Evolutionary conservation across 30 jellyfish, hydroid and myxozoan genomes (phyloP).

Genomic region (Chrysaora quinquecirrha): DNA sequence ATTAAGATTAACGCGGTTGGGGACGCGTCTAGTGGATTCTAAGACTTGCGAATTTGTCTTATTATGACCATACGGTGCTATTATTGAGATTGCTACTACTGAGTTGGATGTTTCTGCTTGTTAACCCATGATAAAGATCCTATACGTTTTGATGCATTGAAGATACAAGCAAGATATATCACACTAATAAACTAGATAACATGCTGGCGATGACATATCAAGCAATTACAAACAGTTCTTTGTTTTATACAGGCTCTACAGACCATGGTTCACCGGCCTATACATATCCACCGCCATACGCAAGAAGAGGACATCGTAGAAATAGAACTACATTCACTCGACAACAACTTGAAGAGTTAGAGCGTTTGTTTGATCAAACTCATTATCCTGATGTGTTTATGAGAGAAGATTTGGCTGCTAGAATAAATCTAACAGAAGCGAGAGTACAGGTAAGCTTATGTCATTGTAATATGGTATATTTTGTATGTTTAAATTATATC

Average conservation of each 20-base stretch:
- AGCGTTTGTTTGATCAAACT: conserved; percentile 78
- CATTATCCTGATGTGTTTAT: conserved; percentile 92
- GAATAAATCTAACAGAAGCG: conserved; percentile 85
- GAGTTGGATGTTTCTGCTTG: background rate
- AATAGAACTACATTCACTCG: conserved; percentile 89
- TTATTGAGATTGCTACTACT: background rate
- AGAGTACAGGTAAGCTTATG: conserved; percentile 89
- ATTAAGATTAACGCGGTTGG: conserved; percentile 74
- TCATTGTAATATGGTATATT: too few species aligned
- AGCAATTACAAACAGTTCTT: conserved; percentile 53
- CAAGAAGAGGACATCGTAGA: conserved; percentile 93
- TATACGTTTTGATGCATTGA: too few species aligned
- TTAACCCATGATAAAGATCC: too few species aligned
- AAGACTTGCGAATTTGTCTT: conserved; percentile 56
- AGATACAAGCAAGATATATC: too few species aligned
- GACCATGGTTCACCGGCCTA: conserved; percentile 75
- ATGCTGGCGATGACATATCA: conserved; percentile 75
- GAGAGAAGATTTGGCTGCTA: conserved; percentile 88
- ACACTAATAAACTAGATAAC: too few species aligned
- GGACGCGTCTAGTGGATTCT: conserved; percentile 70
- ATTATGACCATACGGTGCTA: conserved; percentile 24
- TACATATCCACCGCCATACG: conserved; percentile 85
- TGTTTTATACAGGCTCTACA: conserved; percentile 54
- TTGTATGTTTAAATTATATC: too few species aligned
- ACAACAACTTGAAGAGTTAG: conserved; percentile 90